Percentiles rank a stretch among this genome's conserved stretches.
Evolutionary conservation across 2,113 vertebrate genomes (phyloP).

Genomic region (Forbesichthys papilliferus): DNA sequence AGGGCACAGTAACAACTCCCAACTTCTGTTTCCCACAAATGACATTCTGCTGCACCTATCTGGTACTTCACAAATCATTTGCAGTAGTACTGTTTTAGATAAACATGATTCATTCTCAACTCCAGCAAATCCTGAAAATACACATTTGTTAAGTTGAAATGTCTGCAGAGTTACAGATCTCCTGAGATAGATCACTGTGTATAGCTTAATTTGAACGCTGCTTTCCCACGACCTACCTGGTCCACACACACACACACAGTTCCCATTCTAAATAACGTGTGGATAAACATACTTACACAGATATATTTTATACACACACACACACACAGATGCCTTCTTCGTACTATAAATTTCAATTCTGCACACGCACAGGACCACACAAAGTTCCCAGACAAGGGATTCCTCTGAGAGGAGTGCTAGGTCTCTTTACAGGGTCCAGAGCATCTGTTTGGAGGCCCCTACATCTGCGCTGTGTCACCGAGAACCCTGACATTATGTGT

Average conservation of each 20-base stretch:
- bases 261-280: conserved; percentile 1
- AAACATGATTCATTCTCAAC: neutral
- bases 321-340: neutral
- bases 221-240: conserved; percentile 9
- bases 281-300: conserved; percentile 20
- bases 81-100: neutral
- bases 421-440: conserved; percentile 27
- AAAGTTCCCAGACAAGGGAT: conserved; percentile 29
- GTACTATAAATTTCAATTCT: neutral
- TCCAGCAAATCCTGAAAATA: neutral
- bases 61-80: neutral
- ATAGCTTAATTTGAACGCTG: neutral
- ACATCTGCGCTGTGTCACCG: conserved; percentile 42
- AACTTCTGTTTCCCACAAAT: neutral
- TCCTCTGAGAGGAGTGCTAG: conserved; percentile 16
- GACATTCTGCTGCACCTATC: neutral
- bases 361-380: conserved; percentile 28
- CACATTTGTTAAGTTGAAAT: neutral
- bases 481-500: conserved; percentile 8
- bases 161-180: neutral
- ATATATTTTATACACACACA: conserved; percentile 13
- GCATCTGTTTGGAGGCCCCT: conserved; percentile 9
- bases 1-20: neutral
- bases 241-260: neutral
- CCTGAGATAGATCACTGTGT: neutral